These are phyloP conservation scores for Amphipyra berbera DNA, from an alignment of 2,888 invertebrate species.

Conservation along the genomic window DNA sequence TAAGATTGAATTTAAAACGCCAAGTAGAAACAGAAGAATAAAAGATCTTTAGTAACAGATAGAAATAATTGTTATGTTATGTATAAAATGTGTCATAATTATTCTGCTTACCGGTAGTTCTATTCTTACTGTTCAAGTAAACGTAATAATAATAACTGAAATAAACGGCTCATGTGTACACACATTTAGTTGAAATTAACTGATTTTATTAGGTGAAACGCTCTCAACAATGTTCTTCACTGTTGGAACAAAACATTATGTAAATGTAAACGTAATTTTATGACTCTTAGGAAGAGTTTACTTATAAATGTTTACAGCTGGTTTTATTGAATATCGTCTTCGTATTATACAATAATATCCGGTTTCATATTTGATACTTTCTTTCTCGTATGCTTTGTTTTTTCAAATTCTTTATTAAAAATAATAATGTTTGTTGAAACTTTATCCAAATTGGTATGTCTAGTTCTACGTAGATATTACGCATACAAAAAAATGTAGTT, in stretches of 20 bases:
- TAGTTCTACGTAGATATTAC: too few species aligned
- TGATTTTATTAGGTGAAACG: slow-evolving; percentile 25
- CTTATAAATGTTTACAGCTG: neutral
- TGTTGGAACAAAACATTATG: slow-evolving; percentile 14
- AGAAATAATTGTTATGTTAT: too few species aligned
- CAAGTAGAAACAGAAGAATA: too few species aligned
- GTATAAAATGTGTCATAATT: neutral
- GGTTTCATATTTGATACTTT: neutral
- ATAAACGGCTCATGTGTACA: slow-evolving; percentile 19
- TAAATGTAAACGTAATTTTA: slow-evolving; percentile 18
- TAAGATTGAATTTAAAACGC: too few species aligned
- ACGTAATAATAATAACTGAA: slow-evolving; percentile 8
- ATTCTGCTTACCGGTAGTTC: neutral
- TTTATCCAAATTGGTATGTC: too few species aligned
- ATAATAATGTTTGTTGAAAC: too few species aligned
- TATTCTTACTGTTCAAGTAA: slow-evolving; percentile 2
- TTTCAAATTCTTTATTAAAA: too few species aligned
- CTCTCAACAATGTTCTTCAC: slow-evolving; percentile 16
- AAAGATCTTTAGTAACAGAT: too few species aligned
- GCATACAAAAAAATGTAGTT: too few species aligned
- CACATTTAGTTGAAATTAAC: slow-evolving; percentile 35
- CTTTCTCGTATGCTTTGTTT: too few species aligned
- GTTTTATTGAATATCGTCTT: neutral
- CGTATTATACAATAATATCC: too few species aligned
- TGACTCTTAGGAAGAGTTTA: slow-evolving; percentile 2